Evolutionary conservation across 2,113 vertebrate genomes (phyloP), one percentile per base, ranked within the genome.

Genomic region (Tringa solitaria): DNA sequence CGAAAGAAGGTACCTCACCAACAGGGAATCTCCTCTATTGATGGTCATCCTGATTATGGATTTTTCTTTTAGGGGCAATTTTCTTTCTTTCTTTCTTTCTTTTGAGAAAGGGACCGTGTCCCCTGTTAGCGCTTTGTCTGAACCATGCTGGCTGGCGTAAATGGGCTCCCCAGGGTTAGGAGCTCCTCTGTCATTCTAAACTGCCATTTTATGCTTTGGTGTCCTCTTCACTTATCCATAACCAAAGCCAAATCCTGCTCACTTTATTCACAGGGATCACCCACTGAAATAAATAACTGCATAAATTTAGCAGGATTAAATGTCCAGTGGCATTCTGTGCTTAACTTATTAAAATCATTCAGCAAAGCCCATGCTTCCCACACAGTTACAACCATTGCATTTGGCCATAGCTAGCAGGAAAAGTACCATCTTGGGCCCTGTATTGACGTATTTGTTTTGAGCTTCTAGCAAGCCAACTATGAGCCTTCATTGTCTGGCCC

Each of bases 21-120:
- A 87, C 6, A 4, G 78, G 84, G 77, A 82, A 87, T 92, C 86
- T 96, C 50, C n/a, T 89, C 86, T 92, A 79, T 95, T 95, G 95
- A 95, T 87, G 65, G 89, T 93, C 91, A 69, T 92, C 77, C 80
- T 87, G 90, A 95, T 95, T 95, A 96, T 95, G 90, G 90, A 94
- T 92, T 95, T 96, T 96, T 93, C 84, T 95, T 95, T 96, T 92
- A 92, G 86, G 91, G 37, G 18, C 65, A 95, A 79, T 95, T 97
- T 96, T 90, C 90, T 96, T 91, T 94, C 61, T 65, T 59, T 65
- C 67, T 74, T 85, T 59, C 80, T 92, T 96, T 95, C 93, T 88
- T 94, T 94, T 90, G 57, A 95, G 92, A 92, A 93, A 60, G 84
- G 64, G 51, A 97, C 82, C 22, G 11, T 96, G 84, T 87, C 63